phyloP scores from a whole-genome alignment of 2,888 invertebrate genomes.

The Latheticus oryzae region DNA sequence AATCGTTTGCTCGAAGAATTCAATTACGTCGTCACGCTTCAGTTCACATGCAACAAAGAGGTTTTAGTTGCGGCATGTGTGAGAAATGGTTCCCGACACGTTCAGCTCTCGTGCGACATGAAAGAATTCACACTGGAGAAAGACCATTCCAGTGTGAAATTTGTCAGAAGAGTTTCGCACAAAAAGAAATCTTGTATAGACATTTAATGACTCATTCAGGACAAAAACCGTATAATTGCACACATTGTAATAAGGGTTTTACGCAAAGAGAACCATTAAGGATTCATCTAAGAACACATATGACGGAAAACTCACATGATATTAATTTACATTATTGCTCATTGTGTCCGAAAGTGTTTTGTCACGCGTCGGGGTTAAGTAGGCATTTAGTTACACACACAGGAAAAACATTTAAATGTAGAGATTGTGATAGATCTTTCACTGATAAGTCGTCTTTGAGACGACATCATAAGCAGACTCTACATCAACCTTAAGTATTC shows the following conservation, averaged over 20 bases:
- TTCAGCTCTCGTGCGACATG: slow-evolving; percentile 76
- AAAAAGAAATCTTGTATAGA: slow-evolving; percentile 76
- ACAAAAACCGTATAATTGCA: slow-evolving; percentile 75
- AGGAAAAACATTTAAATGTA: slow-evolving; percentile 74
- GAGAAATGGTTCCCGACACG: slow-evolving; percentile 76
- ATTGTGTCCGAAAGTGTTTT: slow-evolving; percentile 73
- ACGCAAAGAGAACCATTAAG: slow-evolving; percentile 78
- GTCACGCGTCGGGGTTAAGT: slow-evolving; percentile 74
- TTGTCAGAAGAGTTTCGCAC: slow-evolving; percentile 77
- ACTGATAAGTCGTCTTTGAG: slow-evolving; percentile 79
- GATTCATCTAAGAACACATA: slow-evolving; percentile 73
- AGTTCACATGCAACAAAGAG: slow-evolving; percentile 71
- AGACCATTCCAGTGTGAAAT: slow-evolving; percentile 68
- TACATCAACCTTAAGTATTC: slow-evolving; percentile 56
- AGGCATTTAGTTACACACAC: slow-evolving; percentile 75
- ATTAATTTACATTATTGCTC: slow-evolving; percentile 76
- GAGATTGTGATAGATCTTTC: slow-evolving; percentile 75
- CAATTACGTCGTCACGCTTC: slow-evolving; percentile 73
- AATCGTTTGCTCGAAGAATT: slow-evolving; percentile 71
- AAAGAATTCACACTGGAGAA: slow-evolving; percentile 75
- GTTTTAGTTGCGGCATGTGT: slow-evolving; percentile 72
- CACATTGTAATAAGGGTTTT: slow-evolving; percentile 75
- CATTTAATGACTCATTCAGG: slow-evolving; percentile 73
- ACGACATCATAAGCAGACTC: slow-evolving; percentile 69
- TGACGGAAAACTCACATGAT: slow-evolving; percentile 69